A percentile compares a stretch with the other conserved stretches of the same genome.
Conservation (phyloP, 2,113 vertebrate genomes). For the Nymphicus hollandicus region DNA sequence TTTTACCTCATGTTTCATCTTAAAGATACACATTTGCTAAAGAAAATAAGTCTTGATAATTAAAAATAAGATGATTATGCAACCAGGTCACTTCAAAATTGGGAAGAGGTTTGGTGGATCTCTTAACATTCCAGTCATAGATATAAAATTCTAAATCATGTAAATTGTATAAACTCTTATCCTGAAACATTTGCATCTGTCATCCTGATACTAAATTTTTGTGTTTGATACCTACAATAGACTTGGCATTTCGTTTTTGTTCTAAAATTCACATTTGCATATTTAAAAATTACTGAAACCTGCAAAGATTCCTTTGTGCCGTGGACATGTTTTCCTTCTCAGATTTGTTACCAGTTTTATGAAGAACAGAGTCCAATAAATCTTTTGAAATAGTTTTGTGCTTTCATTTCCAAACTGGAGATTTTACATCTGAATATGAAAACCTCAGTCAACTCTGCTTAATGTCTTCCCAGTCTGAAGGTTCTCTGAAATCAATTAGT, state of each 20-base stretch:
- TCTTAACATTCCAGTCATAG: background rate
- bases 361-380: background rate
- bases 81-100: background rate
- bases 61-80: background rate
- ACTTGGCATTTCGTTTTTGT: background rate
- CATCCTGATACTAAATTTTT: background rate
- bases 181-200: background rate
- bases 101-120: background rate
- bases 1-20: background rate
- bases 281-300: background rate
- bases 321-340: background rate
- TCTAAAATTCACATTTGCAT: background rate
- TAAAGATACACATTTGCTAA: background rate
- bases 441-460: background rate
- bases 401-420: background rate
- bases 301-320: background rate
- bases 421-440: background rate
- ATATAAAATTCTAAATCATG: background rate
- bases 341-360: background rate
- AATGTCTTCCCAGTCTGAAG: background rate
- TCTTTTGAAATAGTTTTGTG: background rate
- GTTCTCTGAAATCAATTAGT: background rate
- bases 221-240: background rate
- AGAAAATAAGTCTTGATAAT: background rate
- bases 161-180: background rate